These are phyloP conservation scores for Corydoras maculifer DNA, from an alignment of 2,113 vertebrate species.

Conservation along the genomic window DNA sequence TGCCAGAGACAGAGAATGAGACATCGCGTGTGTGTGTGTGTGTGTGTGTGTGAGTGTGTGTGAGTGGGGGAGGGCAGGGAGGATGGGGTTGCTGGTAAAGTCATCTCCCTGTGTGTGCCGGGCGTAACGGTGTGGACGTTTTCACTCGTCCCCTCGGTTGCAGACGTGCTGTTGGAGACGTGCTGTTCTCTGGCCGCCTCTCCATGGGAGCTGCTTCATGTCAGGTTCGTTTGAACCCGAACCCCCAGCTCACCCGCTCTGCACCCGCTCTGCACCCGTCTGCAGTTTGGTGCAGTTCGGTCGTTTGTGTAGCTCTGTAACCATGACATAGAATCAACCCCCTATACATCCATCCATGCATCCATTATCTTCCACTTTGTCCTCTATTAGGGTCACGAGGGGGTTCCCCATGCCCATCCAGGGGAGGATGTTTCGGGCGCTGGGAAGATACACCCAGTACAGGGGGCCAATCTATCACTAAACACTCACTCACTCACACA, in stretches of 20 bases:
- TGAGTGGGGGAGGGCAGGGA: slow-evolving; percentile 17
- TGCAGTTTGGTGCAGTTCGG: background rate
- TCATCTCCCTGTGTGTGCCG: slow-evolving; percentile 39
- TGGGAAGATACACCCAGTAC: too few species aligned
- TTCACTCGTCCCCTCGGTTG: slow-evolving; percentile 33
- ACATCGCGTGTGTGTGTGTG: slow-evolving; percentile 9
- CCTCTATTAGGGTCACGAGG: too few species aligned
- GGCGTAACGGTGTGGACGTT: slow-evolving; percentile 34
- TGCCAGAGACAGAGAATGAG: slow-evolving; percentile 46
- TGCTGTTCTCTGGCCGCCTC: slow-evolving; percentile 33
- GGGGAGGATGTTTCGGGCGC: too few species aligned
- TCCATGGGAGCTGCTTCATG: background rate
- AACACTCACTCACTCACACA: too few species aligned
- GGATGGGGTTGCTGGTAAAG: slow-evolving; percentile 35
- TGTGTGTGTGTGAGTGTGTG: slow-evolving; percentile 4
- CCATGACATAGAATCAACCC: too few species aligned
- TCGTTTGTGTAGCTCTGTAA: too few species aligned
- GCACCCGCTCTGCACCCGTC: background rate
- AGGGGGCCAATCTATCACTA: too few species aligned
- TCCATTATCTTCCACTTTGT: too few species aligned
- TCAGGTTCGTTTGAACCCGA: background rate
- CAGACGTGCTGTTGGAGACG: slow-evolving; percentile 27
- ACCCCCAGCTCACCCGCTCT: slow-evolving; percentile 1
- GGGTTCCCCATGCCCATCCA: too few species aligned
- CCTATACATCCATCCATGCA: too few species aligned